Base-by-base conservation (phyloP, 2,888 invertebrate genomes). In the Andrena fulva region DNA sequence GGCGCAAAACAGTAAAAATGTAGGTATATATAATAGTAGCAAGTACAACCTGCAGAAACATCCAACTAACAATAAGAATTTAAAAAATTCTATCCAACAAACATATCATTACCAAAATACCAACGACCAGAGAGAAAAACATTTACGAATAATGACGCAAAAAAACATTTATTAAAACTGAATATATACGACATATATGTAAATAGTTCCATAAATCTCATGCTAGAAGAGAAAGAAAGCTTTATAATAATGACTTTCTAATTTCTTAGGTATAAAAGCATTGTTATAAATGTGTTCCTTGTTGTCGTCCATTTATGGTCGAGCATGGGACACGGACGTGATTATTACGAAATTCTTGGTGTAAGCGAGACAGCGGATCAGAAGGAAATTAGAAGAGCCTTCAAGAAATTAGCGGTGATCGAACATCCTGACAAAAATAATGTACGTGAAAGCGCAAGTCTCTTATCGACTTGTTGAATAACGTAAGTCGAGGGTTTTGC, bases 391-490 rank as follows among this genome's bases (percentile, higher is more conserved):
- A 94, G 97, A 82, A 96, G 96, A 92, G 97, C 97, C 6, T 97
- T 97, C 92, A 97, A 97, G 92, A 97, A 96, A 92, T 92, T 97
- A 63, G 97, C 97, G 0, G 95, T 97, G 1, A 95, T 95, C 74
- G 95, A 95, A 86, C 97, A 97, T 94, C 97, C 97, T 1, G 97
- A 97, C 93, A 97, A 97, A 92, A 96, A 96, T 90, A 94, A 94
- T 84, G 96, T 96, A 94, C 94, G 85, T 83, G 48, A 42, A 56
- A 56, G 59, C 20, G 20, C 64, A 69, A 60, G 31, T 64, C 52
- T 73, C 24, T 73, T 73, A 63, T 73, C 72, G 64, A 73, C 54
- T 42, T 64, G 27, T 54, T 35, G 54, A n/a, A 54, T 73, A 73
- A 73, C 29, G 64, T 73, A 73, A 73, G 64, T 73, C 29, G 6